These are phyloP conservation scores for Thamnophis sirtalis DNA, from an alignment of 2,113 vertebrate species.

Conservation along the genomic window DNA sequence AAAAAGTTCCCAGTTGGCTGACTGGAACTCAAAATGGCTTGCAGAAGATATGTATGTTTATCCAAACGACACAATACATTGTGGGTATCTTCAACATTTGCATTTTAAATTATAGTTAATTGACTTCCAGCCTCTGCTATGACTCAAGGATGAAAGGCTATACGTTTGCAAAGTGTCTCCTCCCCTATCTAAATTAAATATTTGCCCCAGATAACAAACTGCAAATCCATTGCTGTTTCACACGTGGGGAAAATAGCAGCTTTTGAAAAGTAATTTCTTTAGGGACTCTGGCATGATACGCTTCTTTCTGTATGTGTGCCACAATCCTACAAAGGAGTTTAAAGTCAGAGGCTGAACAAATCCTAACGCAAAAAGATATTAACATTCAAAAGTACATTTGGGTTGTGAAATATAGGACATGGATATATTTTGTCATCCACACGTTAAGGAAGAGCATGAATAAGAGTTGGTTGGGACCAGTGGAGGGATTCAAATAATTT, in stretches of 20 bases:
- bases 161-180: neutral
- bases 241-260: neutral
- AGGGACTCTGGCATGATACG: neutral
- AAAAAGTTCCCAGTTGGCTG: neutral
- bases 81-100: neutral
- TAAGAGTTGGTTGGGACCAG: neutral
- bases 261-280: neutral
- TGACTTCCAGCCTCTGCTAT: neutral
- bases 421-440: too few relatives aligned
- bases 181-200: neutral
- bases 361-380: neutral
- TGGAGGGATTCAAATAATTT: too few relatives aligned
- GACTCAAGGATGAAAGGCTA: neutral
- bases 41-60: neutral
- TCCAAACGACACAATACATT: neutral
- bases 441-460: neutral
- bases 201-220: neutral
- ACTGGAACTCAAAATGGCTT: neutral
- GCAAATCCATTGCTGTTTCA: neutral
- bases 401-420: neutral
- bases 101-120: neutral
- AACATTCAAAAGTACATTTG: neutral
- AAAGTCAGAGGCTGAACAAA: neutral
- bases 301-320: neutral
- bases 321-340: neutral